A percentile compares a stretch with the other conserved stretches of the same genome.
These are phyloP conservation scores for Heliocidaris erythrogramma DNA, from an alignment of 35 echinoderm and acorn worm species.

Conservation along the genomic window DNA sequence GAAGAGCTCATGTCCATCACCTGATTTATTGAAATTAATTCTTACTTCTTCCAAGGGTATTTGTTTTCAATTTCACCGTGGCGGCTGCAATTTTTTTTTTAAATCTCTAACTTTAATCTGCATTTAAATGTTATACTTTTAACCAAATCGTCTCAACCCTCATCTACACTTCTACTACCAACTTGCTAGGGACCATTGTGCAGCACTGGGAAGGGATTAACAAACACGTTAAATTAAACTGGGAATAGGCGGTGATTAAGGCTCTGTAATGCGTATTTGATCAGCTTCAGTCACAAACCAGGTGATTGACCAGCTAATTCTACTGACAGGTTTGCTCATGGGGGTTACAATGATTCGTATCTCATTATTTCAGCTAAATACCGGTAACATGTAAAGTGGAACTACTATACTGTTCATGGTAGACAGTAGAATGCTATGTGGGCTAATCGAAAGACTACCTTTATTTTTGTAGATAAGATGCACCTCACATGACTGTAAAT, in stretches of 20 bases:
- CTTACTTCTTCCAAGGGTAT: no score
- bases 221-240: background rate
- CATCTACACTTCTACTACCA: no score
- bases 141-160: no score
- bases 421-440: no score
- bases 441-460: no score
- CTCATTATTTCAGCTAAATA: background rate
- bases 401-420: background rate
- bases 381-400: background rate
- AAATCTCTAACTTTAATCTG: background rate
- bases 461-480: no score
- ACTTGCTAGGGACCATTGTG: background rate
- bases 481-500: no score
- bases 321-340: background rate
- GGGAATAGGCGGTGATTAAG: background rate
- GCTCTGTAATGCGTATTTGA: background rate
- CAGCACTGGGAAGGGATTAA: background rate
- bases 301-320: slow-evolving; percentile 8
- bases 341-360: background rate
- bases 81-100: background rate
- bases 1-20: no score
- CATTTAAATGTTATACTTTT: background rate
- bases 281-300: background rate
- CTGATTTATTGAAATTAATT: no score
- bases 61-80: no score